These are phyloP conservation scores for Stratiomys singularior DNA, from an alignment of 2,888 invertebrate genomes.

Conservation along the genomic window DNA sequence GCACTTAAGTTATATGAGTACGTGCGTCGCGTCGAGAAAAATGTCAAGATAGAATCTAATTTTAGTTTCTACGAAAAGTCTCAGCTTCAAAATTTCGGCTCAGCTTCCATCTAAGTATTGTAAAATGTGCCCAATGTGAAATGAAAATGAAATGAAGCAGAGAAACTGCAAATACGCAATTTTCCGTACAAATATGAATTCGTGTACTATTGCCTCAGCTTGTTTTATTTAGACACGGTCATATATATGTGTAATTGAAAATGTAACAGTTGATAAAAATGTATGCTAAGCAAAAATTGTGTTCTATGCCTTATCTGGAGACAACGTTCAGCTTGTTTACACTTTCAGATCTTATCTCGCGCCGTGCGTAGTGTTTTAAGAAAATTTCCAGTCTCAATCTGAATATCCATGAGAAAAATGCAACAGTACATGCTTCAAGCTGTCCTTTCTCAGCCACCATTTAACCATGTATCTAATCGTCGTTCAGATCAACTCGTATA, in stretches of 20 bases:
- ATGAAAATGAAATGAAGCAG: too few species aligned
- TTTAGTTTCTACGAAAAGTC: too few species aligned
- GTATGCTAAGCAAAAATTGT: constrained; percentile 35
- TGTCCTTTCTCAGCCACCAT: neutral
- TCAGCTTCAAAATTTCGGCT: too few species aligned
- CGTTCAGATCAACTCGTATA: constrained; percentile 13
- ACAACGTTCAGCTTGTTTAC: constrained; percentile 26
- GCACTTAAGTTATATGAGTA: too few species aligned
- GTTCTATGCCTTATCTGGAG: constrained; percentile 17
- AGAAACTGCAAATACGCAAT: too few species aligned
- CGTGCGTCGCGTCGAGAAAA: too few species aligned
- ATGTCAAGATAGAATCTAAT: too few species aligned
- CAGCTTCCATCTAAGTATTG: too few species aligned
- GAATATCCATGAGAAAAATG: neutral
- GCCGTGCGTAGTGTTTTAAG: neutral
- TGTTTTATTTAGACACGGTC: too few species aligned
- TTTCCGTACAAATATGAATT: too few species aligned
- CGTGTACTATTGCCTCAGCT: too few species aligned
- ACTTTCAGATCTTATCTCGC: constrained; percentile 16
- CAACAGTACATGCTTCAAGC: constrained; percentile 1
- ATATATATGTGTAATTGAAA: constrained; percentile 12
- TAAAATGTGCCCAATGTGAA: too few species aligned
- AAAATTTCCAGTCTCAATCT: constrained; percentile 28
- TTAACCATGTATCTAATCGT: constrained; percentile 28
- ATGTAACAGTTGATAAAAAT: constrained; percentile 39